Percentiles rank a stretch among this genome's conserved stretches.
phyloP scores from a whole-genome alignment of 2,888 invertebrate species.

The Apodemia duryi region DNA sequence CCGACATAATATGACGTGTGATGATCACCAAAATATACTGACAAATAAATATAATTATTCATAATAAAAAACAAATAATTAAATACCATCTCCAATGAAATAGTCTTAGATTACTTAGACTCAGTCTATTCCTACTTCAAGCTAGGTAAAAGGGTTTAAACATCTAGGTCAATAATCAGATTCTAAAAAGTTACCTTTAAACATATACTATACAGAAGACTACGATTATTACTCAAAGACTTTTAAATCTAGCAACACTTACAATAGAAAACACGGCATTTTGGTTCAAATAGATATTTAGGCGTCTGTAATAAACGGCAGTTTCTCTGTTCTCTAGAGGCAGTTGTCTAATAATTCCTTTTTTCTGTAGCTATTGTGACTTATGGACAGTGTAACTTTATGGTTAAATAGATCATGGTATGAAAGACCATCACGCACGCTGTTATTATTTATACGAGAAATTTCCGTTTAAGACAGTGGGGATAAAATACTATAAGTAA shows the following conservation, averaged over 20 bases:
- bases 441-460: too few relatives aligned
- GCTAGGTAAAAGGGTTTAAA: conserved; percentile 53
- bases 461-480: conserved; percentile 23
- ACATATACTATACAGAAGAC: conserved; percentile 11
- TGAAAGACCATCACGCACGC: too few relatives aligned
- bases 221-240: conserved; percentile 1
- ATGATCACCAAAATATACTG: conserved; percentile 58
- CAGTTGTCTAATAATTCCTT: too few relatives aligned
- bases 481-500: conserved; percentile 62
- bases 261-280: conserved; percentile 49
- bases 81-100: conserved; percentile 11
- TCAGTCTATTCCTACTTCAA: conserved; percentile 59
- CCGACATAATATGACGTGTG: conserved; percentile 52
- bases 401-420: too few relatives aligned
- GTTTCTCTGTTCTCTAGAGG: conserved; percentile 17
- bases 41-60: conserved; percentile 56
- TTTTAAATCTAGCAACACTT: conserved; percentile 54
- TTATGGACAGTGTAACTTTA: too few relatives aligned
- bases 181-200: conserved; percentile 7
- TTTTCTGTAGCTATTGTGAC: too few relatives aligned
- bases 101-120: conserved; percentile 2
- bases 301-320: conserved; percentile 60
- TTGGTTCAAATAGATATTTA: conserved; percentile 52
- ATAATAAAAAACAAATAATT: conserved; percentile 33
- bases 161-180: conserved; percentile 33